Evolutionary conservation across 2,888 invertebrate genomes (phyloP), one percentile per base, ranked within the genome.

Genomic region (Kuschelorhynchus macadamiae): DNA sequence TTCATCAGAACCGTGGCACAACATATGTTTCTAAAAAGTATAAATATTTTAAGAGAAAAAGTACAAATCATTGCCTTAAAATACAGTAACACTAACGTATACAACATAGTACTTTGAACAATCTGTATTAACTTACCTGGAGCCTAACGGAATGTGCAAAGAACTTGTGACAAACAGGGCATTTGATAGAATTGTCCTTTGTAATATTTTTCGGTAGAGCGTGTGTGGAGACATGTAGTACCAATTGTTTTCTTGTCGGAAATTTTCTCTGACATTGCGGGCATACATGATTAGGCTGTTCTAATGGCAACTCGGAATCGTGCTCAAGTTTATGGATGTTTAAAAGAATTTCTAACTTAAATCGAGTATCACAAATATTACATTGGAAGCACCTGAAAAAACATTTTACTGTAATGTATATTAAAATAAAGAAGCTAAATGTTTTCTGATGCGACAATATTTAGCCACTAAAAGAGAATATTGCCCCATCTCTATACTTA

Each of bases 1-100:
- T 68, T 91, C 89, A 71, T 91, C 90, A 5, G 86, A 86, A 55
- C 88, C 88, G 78, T 92, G 92, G 17, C 89, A 88, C 72, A 89
- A 79, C 84, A 88, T 88, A 80, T 92, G 92, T 65, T 86, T 86
- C 82, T 89, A 82, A 50, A 81, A 80, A 25, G 67, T 25, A 25
- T 33, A 44, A 46, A 3, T 25, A n/a, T n/a, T n/a, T n/a, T n/a
- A n/a, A n/a, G n/a, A n/a, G n/a, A n/a, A 32, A 3, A 39, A 36
- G 3, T 36, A 36, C 2, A 14, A 12, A 7, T 3, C 1, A 9
- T 41, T 39, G 7, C n/a, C 7, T 11, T 39, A 39, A n/a, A n/a
- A n/a, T n/a, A n/a, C n/a, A n/a, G n/a, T n/a, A n/a, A n/a, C n/a
- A n/a, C n/a, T n/a, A n/a, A n/a, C n/a, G n/a, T n/a, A n/a, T n/a